A percentile compares a stretch with the other conserved stretches of the same genome.
phyloP scores from a whole-genome alignment of 2,797 vertebrate genomes.

The Poecilia gillii region DNA sequence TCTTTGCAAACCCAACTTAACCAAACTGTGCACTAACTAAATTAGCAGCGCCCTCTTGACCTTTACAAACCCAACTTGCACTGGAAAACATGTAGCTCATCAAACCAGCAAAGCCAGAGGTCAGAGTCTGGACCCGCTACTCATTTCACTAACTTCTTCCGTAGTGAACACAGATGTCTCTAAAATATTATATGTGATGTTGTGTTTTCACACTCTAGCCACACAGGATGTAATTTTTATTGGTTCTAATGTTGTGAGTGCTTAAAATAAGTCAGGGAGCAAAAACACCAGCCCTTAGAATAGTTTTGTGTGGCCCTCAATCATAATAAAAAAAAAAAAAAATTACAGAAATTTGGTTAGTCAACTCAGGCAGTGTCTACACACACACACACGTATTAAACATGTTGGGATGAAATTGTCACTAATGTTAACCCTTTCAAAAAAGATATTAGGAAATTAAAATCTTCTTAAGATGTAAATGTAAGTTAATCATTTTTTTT shows the following conservation, averaged over 20 bases:
- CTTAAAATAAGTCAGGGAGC: neutral
- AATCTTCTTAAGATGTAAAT: neutral
- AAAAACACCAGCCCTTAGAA: neutral
- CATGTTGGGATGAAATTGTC: neutral
- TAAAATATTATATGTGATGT: conserved; percentile 30
- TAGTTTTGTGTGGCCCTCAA: neutral
- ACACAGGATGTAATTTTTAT: neutral
- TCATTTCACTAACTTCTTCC: conserved; percentile 26
- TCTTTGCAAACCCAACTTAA: conserved; percentile 70
- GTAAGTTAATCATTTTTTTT: neutral
- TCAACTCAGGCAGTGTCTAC: neutral
- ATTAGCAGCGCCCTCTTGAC: conserved; percentile 49
- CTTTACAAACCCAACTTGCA: conserved; percentile 49
- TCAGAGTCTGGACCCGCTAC: conserved; percentile 27
- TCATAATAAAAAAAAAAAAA: neutral
- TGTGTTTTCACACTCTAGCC: neutral
- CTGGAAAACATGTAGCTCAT: conserved; percentile 17
- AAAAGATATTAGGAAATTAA: neutral
- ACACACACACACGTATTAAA: neutral
- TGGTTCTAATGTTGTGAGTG: neutral
- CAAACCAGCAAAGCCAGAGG: conserved; percentile 39
- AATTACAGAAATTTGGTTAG: neutral
- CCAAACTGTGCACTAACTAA: conserved; percentile 42
- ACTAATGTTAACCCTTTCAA: neutral
- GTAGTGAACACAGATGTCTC: conserved; percentile 6